Evolutionary conservation across 1,140 invertebrate species (phyloP).

Genomic region (Piezodorus guildinii): DNA sequence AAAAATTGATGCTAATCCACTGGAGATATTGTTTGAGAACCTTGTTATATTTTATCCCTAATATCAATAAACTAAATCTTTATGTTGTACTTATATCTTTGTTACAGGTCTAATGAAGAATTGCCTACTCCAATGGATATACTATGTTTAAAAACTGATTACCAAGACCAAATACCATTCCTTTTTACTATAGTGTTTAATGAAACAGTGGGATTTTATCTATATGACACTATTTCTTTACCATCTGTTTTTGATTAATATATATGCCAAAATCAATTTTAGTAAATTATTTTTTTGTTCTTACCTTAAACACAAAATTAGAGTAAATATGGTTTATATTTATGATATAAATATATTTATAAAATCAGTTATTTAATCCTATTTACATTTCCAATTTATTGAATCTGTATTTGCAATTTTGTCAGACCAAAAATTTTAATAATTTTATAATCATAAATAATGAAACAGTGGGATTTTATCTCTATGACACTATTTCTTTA

Average conservation of each 20-base stretch:
- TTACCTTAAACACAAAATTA: not conserved
- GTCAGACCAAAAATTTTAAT: too few relatives aligned
- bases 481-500: slow-evolving; percentile 1
- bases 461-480: not conserved
- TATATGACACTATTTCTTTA: slow-evolving; percentile 3
- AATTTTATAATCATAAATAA: too few relatives aligned
- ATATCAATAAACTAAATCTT: too few relatives aligned
- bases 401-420: too few relatives aligned
- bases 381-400: too few relatives aligned
- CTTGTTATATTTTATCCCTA: too few relatives aligned
- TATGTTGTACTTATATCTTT: too few relatives aligned
- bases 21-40: too few relatives aligned
- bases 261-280: too few relatives aligned
- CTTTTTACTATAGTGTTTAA: slow-evolving; percentile 1
- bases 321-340: not conserved
- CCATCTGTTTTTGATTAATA: not conserved
- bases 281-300: not conserved
- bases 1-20: too few relatives aligned
- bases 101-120: not conserved
- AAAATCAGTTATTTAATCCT: too few relatives aligned
- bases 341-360: too few relatives aligned
- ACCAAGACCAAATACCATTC: slow-evolving; percentile 11
- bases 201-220: not conserved
- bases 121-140: not conserved
- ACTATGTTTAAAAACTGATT: not conserved